phyloP scores from a whole-genome alignment of 2,888 invertebrate species.

The Drosophila pegasa region DNA sequence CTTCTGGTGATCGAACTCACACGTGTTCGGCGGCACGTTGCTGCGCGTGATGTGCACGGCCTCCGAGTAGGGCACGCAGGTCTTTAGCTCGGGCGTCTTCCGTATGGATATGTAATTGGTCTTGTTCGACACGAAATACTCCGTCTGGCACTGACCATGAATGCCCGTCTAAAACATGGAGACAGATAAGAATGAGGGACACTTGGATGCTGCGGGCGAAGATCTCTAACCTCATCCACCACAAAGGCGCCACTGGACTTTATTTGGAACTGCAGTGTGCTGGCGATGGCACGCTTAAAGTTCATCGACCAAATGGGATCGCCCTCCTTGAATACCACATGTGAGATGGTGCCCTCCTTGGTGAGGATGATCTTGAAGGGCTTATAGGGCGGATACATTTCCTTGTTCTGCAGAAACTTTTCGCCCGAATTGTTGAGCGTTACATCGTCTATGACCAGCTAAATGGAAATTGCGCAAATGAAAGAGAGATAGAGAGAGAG shows the following conservation, averaged over 20 bases:
- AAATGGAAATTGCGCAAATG: slow-evolving; percentile 26
- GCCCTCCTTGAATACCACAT: slow-evolving; percentile 83
- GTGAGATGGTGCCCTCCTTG: slow-evolving; percentile 82
- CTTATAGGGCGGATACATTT: slow-evolving; percentile 85
- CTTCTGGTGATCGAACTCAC: slow-evolving; percentile 84
- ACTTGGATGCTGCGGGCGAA: neutral
- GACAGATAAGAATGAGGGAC: neutral
- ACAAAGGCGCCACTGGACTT: slow-evolving; percentile 84
- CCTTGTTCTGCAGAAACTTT: slow-evolving; percentile 84
- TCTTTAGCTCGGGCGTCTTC: slow-evolving; percentile 84
- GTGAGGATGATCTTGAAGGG: slow-evolving; percentile 84
- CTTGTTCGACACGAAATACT: slow-evolving; percentile 85
- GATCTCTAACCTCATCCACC: slow-evolving; percentile 82
- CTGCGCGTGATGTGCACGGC: slow-evolving; percentile 84
- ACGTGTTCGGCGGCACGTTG: slow-evolving; percentile 84
- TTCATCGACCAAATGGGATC: slow-evolving; percentile 89
- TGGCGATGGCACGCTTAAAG: slow-evolving; percentile 88
- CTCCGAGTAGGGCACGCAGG: slow-evolving; percentile 83
- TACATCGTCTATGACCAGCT: slow-evolving; percentile 84
- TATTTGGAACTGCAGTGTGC: slow-evolving; percentile 88
- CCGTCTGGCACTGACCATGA: slow-evolving; percentile 86
- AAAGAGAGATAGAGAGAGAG: neutral
- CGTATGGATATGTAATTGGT: slow-evolving; percentile 84
- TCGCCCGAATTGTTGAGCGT: slow-evolving; percentile 84
- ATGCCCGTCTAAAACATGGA: slow-evolving; percentile 86